phyloP scores from a whole-genome alignment of 1,140 invertebrate species.

The Ceratosolen solmsi region DNA sequence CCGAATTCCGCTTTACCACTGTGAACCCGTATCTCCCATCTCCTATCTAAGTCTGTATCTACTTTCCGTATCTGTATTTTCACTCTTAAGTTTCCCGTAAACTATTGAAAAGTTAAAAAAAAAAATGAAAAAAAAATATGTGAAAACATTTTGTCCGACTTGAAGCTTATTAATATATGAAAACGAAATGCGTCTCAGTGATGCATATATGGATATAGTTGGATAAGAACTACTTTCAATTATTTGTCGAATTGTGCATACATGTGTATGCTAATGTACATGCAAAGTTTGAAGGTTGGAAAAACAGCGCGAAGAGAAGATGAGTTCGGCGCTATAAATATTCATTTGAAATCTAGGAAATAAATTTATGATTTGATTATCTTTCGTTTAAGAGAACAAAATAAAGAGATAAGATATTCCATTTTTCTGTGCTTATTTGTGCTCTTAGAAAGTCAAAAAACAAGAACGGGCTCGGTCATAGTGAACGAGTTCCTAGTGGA shows the following conservation, averaged over 20 bases:
- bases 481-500: conserved; percentile 6
- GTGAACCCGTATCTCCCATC: neutral
- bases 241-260: neutral
- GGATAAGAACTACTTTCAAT: neutral
- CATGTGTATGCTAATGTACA: neutral
- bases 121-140: neutral
- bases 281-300: neutral
- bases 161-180: conserved; percentile 9
- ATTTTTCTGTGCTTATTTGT: conserved; percentile 31
- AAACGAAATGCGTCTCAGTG: neutral
- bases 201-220: neutral
- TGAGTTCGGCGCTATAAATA: neutral
- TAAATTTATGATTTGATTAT: conserved; percentile 8
- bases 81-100: neutral
- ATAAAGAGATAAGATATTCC: conserved; percentile 9
- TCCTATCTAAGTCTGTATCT: neutral
- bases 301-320: neutral
- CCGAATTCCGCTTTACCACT: neutral
- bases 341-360: conserved; percentile 1
- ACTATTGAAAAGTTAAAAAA: neutral
- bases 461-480: neutral
- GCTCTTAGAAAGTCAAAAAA: conserved; percentile 27
- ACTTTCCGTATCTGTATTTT: neutral
- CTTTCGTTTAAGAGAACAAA: neutral
- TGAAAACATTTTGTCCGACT: neutral